Evolutionary conservation across 2,797 vertebrate species (phyloP).

Genomic region (Gallinago solitaria): DNA sequence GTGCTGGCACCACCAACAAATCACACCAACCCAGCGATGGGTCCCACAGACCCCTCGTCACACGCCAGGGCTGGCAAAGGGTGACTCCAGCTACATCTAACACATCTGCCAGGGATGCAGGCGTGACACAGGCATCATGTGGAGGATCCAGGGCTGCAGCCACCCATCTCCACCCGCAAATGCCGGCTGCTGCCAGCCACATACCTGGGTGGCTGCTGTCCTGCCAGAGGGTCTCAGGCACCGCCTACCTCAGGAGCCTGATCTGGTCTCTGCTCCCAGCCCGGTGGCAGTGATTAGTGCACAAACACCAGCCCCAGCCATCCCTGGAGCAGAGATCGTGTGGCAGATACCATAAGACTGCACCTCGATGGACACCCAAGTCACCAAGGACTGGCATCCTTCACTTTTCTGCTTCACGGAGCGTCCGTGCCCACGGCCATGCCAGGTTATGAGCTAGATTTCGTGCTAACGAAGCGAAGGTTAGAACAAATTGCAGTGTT

Average conservation of each 20-base stretch:
- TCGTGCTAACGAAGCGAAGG: neutral
- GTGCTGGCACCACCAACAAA: neutral
- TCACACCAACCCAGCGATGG: accelerated
- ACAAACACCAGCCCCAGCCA: accelerated
- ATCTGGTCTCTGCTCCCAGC: neutral
- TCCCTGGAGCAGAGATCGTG: accelerated
- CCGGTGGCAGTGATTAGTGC: accelerated
- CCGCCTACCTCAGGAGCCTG: no score
- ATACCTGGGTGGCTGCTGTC: neutral
- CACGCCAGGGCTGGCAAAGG: accelerated
- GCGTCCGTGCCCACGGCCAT: accelerated
- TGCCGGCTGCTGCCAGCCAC: accelerated
- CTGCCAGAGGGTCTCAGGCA: neutral
- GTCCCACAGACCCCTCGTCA: neutral
- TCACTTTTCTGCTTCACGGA: accelerated
- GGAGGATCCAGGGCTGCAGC: neutral
- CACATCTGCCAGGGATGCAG: accelerated
- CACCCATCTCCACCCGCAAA: no score
- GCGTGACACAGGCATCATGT: accelerated
- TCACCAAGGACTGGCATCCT: neutral
- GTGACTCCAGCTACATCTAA: neutral
- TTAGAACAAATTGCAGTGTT: neutral
- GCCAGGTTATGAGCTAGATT: neutral
- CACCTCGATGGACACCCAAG: neutral
- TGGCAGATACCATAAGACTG: neutral